A percentile compares a stretch with the other conserved stretches of the same genome.
Evolutionary conservation across 2,888 invertebrate species (phyloP).

Genomic region (Lithophane leautieri): DNA sequence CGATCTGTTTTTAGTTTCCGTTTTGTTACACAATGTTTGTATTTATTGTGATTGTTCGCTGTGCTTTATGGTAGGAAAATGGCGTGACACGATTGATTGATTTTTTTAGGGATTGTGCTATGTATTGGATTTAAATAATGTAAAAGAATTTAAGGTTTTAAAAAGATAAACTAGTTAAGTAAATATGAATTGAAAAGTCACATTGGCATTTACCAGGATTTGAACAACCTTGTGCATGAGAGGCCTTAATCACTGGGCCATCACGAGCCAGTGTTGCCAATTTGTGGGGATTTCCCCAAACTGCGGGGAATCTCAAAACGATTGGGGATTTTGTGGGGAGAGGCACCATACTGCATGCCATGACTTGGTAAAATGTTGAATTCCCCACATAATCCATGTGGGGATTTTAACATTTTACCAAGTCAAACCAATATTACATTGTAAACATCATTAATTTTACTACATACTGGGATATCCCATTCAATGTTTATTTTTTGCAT

Average conservation of each 20-base stretch:
- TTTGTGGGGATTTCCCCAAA: no score
- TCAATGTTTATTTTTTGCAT: no score
- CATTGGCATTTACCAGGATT: not conserved
- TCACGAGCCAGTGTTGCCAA: no score
- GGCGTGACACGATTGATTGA: not conserved
- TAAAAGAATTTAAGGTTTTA: not conserved
- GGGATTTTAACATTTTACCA: no score
- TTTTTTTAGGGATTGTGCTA: not conserved
- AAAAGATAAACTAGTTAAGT: not conserved
- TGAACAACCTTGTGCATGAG: not conserved
- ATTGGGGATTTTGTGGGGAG: no score
- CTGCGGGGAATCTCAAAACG: no score
- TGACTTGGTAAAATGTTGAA: no score
- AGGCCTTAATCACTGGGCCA: not conserved
- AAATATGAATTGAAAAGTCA: not conserved
- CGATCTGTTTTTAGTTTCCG: constrained; percentile 50
- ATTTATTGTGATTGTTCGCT: constrained; percentile 38
- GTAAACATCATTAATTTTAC: no score
- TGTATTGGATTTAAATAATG: not conserved
- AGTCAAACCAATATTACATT: no score
- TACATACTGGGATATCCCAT: fast-evolving
- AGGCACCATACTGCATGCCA: no score
- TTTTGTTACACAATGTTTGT: constrained; percentile 40
- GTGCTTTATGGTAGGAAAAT: constrained; percentile 22
- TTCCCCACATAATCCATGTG: no score